Percentiles rank a stretch among this genome's conserved stretches.
phyloP scores from a whole-genome alignment of 2,888 invertebrate species.

The Chironomus riparius region DNA sequence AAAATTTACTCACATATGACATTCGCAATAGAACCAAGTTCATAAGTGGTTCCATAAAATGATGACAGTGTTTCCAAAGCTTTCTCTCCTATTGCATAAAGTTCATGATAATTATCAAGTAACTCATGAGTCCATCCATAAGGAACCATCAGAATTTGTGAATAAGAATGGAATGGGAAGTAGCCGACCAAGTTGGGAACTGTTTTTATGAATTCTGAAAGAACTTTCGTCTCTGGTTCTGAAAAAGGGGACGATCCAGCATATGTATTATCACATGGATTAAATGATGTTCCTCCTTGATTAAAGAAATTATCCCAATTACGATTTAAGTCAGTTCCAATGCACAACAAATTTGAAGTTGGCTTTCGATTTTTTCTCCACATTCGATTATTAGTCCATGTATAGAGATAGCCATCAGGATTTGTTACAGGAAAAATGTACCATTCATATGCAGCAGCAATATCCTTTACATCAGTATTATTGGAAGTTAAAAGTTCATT shows the following conservation, averaged over 20 bases:
- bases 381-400: slow-evolving; percentile 51
- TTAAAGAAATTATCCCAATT: slow-evolving; percentile 56
- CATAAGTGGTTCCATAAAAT: slow-evolving; percentile 41
- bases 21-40: slow-evolving; percentile 39
- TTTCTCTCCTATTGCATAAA: slow-evolving; percentile 42
- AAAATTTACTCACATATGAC: slow-evolving; percentile 1
- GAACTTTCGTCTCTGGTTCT: slow-evolving; percentile 52
- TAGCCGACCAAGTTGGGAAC: slow-evolving; percentile 51
- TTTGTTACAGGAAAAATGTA: slow-evolving; percentile 65
- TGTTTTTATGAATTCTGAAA: slow-evolving; percentile 47
- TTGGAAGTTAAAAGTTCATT: slow-evolving; percentile 52
- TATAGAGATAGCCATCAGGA: slow-evolving; percentile 66
- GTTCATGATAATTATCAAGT: slow-evolving; percentile 50
- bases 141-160: slow-evolving; percentile 59
- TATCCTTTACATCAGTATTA: slow-evolving; percentile 42
- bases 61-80: slow-evolving; percentile 35
- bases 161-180: slow-evolving; percentile 64
- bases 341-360: slow-evolving; percentile 37
- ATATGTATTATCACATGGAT: slow-evolving; percentile 53
- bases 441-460: slow-evolving; percentile 56
- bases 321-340: slow-evolving; percentile 67
- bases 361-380: slow-evolving; percentile 58
- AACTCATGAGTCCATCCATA: slow-evolving; percentile 56
- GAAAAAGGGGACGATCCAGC: slow-evolving; percentile 61
- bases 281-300: slow-evolving; percentile 48